Evolutionary conservation across 2,888 invertebrate genomes (phyloP).

Genomic region (Hirtodrosophila alboralis): DNA sequence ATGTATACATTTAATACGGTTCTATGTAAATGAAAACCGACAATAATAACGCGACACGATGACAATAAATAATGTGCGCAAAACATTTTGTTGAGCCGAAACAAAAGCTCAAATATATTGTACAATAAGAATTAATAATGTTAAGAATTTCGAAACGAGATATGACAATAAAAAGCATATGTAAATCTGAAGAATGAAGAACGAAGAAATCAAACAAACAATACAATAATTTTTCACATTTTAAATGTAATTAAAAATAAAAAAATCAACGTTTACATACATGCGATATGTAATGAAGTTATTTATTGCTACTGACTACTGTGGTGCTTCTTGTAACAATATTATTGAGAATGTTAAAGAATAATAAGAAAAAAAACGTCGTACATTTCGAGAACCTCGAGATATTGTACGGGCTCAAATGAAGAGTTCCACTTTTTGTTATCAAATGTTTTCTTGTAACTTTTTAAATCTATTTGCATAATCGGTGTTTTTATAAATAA

Average conservation of each 20-base stretch:
- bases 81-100: slow-evolving; percentile 54
- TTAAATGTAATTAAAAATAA: slow-evolving; percentile 61
- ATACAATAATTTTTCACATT: slow-evolving; percentile 68
- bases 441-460: slow-evolving; percentile 62
- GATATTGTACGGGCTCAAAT: slow-evolving; percentile 9
- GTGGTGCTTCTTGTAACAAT: slow-evolving; percentile 74
- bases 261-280: slow-evolving; percentile 21
- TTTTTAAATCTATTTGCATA: slow-evolving; percentile 68
- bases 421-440: slow-evolving; percentile 56
- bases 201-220: slow-evolving; percentile 30
- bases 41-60: slow-evolving; percentile 68
- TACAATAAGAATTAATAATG: slow-evolving; percentile 49
- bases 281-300: slow-evolving; percentile 40
- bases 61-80: slow-evolving; percentile 73
- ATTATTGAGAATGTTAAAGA: slow-evolving; percentile 46
- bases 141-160: slow-evolving; percentile 34
- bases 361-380: slow-evolving; percentile 14
- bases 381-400: slow-evolving; percentile 8
- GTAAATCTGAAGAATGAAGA: slow-evolving; percentile 46
- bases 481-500: slow-evolving; percentile 65
- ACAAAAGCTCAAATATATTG: slow-evolving; percentile 42
- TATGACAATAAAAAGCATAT: slow-evolving; percentile 69
- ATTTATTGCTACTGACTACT: slow-evolving; percentile 75
- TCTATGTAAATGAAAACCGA: slow-evolving; percentile 59
- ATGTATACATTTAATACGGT: slow-evolving; percentile 36